Percentiles rank a stretch among this genome's conserved stretches.
Evolutionary conservation across 1,140 invertebrate genomes (phyloP).

Genomic region (Cydia pomonella): DNA sequence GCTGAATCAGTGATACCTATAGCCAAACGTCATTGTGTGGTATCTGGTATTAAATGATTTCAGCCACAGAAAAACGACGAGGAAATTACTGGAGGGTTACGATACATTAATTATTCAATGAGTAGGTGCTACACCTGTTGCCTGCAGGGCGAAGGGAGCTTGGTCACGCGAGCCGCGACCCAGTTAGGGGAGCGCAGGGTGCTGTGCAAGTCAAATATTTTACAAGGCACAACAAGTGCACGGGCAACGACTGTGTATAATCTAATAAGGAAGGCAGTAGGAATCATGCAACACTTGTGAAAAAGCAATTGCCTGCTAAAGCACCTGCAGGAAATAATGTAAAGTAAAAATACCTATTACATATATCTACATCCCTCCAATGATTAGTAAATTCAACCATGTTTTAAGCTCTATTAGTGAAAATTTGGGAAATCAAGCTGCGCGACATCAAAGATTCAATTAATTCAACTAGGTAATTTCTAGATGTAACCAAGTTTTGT

Average conservation of each 20-base stretch:
- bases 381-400: too few relatives aligned
- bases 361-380: too few relatives aligned
- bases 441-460: too few relatives aligned
- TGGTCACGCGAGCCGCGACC: slow-evolving; percentile 46
- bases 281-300: background rate
- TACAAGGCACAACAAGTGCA: slow-evolving; percentile 28
- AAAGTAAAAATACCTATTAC: too few relatives aligned
- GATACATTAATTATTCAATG: slow-evolving; percentile 50
- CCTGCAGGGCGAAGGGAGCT: slow-evolving; percentile 42
- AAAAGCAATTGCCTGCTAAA: background rate
- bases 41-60: background rate
- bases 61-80: slow-evolving; percentile 3
- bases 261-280: background rate
- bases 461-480: too few relatives aligned
- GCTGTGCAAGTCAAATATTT: slow-evolving; percentile 15
- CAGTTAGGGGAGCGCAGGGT: slow-evolving; percentile 37
- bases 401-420: too few relatives aligned
- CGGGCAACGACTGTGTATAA: background rate
- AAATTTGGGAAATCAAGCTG: too few relatives aligned
- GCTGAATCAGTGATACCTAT: background rate
- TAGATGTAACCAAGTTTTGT: too few relatives aligned
- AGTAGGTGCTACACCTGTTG: slow-evolving; percentile 45
- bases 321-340: too few relatives aligned
- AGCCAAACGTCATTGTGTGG: slow-evolving; percentile 3
- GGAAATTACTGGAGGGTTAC: slow-evolving; percentile 19